These are phyloP conservation scores for Heliothis virescens DNA, from an alignment of 1,140 invertebrate species.

Conservation along the genomic window DNA sequence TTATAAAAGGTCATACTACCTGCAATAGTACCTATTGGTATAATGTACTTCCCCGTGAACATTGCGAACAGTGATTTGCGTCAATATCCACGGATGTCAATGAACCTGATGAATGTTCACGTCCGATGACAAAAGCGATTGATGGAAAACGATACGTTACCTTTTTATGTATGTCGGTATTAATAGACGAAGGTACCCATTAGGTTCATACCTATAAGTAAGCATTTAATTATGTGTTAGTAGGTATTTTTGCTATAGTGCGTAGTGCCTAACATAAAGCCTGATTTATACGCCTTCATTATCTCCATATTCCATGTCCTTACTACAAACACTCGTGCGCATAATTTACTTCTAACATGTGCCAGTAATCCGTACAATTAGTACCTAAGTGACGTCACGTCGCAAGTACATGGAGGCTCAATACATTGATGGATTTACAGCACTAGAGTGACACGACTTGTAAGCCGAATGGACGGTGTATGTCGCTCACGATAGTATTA, in stretches of 20 bases:
- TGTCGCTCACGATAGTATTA: neutral
- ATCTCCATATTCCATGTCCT: neutral
- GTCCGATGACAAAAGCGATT: no score
- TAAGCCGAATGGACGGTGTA: neutral
- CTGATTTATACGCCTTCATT: neutral
- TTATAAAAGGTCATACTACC: no score
- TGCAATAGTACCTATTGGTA: no score
- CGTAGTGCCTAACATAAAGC: neutral
- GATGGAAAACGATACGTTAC: no score
- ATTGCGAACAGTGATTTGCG: no score
- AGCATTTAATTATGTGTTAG: no score
- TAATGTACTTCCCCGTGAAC: no score
- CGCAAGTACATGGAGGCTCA: neutral
- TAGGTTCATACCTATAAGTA: no score
- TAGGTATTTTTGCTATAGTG: no score
- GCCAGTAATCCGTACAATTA: conserved; percentile 19
- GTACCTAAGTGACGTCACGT: neutral
- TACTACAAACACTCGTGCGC: conserved; percentile 15
- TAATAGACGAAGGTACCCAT: neutral
- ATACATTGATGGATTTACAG: neutral
- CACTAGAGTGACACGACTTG: neutral
- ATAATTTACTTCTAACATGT: conserved; percentile 12
- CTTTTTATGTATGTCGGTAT: no score
- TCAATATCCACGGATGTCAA: no score
- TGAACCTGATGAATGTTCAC: no score